Percentiles rank a stretch among this genome's conserved stretches.
phyloP scores from a whole-genome alignment of 2,888 invertebrate species.

The Ametastegia equiseti region DNA sequence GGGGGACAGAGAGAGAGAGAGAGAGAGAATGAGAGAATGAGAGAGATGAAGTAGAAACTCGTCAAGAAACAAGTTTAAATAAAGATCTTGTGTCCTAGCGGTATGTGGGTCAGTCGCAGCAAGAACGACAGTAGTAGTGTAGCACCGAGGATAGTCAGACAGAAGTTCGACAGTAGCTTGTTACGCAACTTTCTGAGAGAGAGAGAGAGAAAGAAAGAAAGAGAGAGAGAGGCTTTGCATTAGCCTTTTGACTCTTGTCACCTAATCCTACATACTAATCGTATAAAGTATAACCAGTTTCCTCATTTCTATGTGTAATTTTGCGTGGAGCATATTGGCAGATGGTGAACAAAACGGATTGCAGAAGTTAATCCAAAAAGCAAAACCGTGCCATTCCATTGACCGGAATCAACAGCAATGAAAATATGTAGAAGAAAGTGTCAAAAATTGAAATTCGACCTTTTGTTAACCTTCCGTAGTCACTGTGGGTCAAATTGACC shows the following conservation, averaged over 20 bases:
- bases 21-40: not conserved
- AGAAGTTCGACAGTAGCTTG: conserved; percentile 21
- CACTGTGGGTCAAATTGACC: too few species aligned
- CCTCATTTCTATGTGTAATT: too few species aligned
- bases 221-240: conserved; percentile 7
- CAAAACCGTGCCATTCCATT: too few species aligned
- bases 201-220: too few species aligned
- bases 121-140: conserved; percentile 35
- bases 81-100: conserved; percentile 67
- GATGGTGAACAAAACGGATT: too few species aligned
- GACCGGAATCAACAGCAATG: too few species aligned
- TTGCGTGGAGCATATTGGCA: too few species aligned
- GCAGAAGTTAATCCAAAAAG: too few species aligned
- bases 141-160: conserved; percentile 32
- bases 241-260: not conserved
- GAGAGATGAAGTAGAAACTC: conserved; percentile 15
- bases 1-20: too few species aligned
- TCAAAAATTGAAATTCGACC: too few species aligned
- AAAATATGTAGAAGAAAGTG: too few species aligned
- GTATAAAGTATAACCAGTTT: not conserved
- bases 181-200: conserved; percentile 17
- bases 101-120: conserved; percentile 74
- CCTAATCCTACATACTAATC: not conserved
- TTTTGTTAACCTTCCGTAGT: too few species aligned
- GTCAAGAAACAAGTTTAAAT: conserved; percentile 74